phyloP scores from a whole-genome alignment of 2,113 vertebrate species.

The Protobothrops flavoviridis region DNA sequence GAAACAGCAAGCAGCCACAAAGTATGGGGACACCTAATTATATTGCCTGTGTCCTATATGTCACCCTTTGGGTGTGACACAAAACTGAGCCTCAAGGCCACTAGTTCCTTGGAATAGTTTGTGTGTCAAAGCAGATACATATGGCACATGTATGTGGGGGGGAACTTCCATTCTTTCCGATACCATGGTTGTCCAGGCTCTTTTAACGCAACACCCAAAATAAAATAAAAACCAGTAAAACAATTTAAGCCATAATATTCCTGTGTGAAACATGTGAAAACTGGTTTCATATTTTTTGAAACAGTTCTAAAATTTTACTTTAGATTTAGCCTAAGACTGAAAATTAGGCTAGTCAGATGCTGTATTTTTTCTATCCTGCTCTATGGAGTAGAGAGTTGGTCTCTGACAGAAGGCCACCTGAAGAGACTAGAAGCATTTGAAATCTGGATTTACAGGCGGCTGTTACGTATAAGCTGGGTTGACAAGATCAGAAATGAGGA shows the following conservation, averaged over 20 bases:
- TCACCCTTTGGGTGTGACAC: slow-evolving; percentile 21
- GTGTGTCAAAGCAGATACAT: slow-evolving; percentile 3
- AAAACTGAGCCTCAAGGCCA: slow-evolving; percentile 13
- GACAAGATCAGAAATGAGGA: too few relatives aligned
- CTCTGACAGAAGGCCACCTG: too few relatives aligned
- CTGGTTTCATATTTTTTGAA: background rate
- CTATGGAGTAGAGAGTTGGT: too few relatives aligned
- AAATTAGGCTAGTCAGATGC: too few relatives aligned
- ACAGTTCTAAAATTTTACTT: background rate
- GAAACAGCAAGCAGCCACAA: slow-evolving; percentile 23
- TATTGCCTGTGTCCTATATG: background rate
- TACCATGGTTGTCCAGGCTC: background rate
- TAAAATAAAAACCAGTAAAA: background rate
- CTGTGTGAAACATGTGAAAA: background rate
- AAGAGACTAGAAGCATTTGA: too few relatives aligned
- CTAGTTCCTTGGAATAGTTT: background rate
- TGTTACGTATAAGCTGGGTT: too few relatives aligned
- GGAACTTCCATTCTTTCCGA: background rate
- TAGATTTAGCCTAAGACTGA: too few relatives aligned
- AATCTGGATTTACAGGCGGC: too few relatives aligned
- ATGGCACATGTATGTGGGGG: background rate
- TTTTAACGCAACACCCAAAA: background rate
- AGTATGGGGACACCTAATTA: slow-evolving; percentile 1
- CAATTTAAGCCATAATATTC: background rate
- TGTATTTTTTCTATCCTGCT: too few relatives aligned